These are phyloP conservation scores for Molossus alvarezi DNA, from an alignment of 2,797 vertebrate genomes.

Conservation along the genomic window DNA sequence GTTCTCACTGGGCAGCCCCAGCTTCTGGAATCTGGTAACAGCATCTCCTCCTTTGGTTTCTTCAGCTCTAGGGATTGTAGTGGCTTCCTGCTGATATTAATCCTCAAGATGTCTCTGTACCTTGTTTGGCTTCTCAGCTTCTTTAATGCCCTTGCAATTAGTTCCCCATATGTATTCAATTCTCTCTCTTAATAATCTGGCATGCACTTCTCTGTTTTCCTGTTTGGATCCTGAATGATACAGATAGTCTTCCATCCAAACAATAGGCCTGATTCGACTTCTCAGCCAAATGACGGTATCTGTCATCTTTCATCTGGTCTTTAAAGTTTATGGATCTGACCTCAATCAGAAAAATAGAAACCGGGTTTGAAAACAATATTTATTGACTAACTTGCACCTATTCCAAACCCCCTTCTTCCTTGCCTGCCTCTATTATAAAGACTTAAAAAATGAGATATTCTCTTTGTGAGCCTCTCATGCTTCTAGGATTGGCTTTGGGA, in stretches of 20 bases:
- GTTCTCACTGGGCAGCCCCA: neutral
- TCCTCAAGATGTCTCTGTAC: neutral
- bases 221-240: conserved; percentile 21
- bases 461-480: neutral
- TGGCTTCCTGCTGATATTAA: neutral
- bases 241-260: conserved; percentile 21
- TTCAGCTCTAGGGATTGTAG: neutral
- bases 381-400: neutral
- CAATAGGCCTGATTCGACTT: conserved; percentile 53
- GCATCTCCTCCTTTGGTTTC: neutral
- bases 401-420: conserved; percentile 12
- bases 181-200: conserved; percentile 45
- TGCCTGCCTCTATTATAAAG: neutral
- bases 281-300: conserved; percentile 48
- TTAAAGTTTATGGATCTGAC: conserved; percentile 57
- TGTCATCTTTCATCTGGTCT: conserved; percentile 47
- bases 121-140: conserved; percentile 29
- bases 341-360: conserved; percentile 55
- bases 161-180: neutral
- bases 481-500: conserved; percentile 41
- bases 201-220: conserved; percentile 40
- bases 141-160: neutral
- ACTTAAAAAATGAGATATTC: neutral
- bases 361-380: conserved; percentile 42
- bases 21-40: neutral